Percentiles rank a stretch among this genome's conserved stretches.
phyloP scores from a whole-genome alignment of 2,113 vertebrate species.

The Cygnus buccinator region DNA sequence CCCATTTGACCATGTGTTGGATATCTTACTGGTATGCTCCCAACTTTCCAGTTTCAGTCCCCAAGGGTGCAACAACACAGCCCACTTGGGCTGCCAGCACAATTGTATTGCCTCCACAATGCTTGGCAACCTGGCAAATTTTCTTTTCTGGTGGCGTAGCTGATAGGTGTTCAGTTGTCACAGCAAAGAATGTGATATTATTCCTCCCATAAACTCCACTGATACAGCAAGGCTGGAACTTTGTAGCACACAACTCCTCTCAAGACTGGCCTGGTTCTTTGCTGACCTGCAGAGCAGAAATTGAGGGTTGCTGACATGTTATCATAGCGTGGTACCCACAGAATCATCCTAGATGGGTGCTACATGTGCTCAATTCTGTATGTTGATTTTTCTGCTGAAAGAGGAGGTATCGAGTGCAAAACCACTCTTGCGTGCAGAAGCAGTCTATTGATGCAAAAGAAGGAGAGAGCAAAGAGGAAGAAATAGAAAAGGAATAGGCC shows the following conservation, averaged over 20 bases:
- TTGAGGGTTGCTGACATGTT: not conserved
- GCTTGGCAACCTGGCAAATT: not conserved
- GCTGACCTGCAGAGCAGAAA: not conserved
- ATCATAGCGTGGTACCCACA: not conserved
- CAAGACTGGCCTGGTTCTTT: not conserved
- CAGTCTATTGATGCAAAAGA: not conserved
- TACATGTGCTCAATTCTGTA: not conserved
- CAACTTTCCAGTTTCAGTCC: not conserved
- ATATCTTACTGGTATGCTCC: not conserved
- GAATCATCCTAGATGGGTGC: not conserved
- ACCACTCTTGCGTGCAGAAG: not conserved
- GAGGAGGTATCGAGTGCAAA: not conserved
- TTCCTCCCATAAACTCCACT: not conserved
- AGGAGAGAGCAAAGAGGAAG: not conserved
- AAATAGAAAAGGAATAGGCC: not conserved
- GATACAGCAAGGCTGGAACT: not conserved
- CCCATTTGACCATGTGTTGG: rapidly evolving
- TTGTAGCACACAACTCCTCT: not conserved
- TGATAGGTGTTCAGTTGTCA: not conserved
- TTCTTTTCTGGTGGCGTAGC: not conserved
- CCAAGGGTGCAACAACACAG: not conserved
- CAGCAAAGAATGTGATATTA: not conserved
- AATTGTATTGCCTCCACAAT: not conserved
- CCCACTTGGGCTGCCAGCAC: not conserved
- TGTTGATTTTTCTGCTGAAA: not conserved